Conservation (phyloP, 2,113 vertebrate genomes). For the Camelus dromedarius region DNA sequence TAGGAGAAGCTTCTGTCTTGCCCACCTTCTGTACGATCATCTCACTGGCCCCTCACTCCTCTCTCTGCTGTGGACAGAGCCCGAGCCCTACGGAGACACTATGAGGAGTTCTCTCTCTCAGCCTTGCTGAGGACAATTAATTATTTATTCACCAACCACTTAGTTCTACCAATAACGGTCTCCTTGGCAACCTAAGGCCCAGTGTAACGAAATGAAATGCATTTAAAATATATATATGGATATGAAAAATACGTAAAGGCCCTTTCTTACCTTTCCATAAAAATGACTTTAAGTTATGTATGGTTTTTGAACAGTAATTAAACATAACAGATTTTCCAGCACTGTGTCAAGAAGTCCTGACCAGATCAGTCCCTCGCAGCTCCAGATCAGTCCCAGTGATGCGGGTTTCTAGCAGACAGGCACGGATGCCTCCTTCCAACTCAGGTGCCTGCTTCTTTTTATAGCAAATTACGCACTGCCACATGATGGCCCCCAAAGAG, state of each 20-base stretch:
- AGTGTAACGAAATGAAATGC: constrained; percentile 45
- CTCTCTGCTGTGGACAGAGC: not conserved
- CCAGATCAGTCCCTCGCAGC: not conserved
- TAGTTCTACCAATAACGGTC: constrained; percentile 64
- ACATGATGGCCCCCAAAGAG: not conserved
- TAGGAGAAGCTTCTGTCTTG: not conserved
- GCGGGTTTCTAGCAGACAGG: constrained; percentile 47
- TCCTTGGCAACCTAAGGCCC: constrained; percentile 71
- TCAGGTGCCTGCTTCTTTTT: constrained; percentile 17
- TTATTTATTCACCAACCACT: constrained; percentile 74
- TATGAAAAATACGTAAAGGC: not conserved
- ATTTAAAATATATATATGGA: not conserved
- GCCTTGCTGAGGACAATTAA: not conserved
- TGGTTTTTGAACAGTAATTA: not conserved
- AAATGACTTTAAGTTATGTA: not conserved
- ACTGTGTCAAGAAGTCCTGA: not conserved
- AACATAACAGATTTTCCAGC: not conserved
- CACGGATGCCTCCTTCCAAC: not conserved
- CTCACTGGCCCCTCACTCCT: not conserved
- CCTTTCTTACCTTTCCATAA: not conserved
- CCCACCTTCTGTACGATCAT: not conserved
- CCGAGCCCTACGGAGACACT: not conserved
- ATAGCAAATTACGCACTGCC: not conserved
- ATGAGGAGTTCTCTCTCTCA: constrained; percentile 21
- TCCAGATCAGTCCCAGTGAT: not conserved